Conservation (phyloP, 92 coral and sea anemone genomes). For the Porites lobata region DNA sequence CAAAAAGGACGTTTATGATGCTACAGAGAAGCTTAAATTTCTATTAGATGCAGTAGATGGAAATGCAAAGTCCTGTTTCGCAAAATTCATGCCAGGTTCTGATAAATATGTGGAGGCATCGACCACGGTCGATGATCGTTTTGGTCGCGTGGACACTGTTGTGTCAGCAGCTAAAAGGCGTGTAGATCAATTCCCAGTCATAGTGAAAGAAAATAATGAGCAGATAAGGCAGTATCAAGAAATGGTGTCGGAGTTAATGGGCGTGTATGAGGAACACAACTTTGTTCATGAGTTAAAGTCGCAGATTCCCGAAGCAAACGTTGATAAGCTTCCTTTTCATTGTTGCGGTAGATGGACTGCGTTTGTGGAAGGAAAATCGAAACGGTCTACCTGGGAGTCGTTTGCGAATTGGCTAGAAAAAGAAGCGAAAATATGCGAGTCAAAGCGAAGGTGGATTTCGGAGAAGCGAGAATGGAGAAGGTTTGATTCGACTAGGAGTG, state of each 20-base stretch:
- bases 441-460: neutral
- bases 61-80: slow-evolving; percentile 15
- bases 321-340: no score
- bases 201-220: neutral
- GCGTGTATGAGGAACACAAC: neutral
- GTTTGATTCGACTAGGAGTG: neutral
- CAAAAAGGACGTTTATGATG: neutral
- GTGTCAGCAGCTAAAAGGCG: slow-evolving; percentile 27
- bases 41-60: slow-evolving; percentile 13
- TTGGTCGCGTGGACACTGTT: slow-evolving; percentile 32
- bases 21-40: no score
- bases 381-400: neutral
- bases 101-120: neutral
- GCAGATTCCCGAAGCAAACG: no score
- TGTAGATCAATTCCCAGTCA: slow-evolving; percentile 21
- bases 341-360: no score
- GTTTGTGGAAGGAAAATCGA: no score
- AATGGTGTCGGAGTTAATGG: slow-evolving; percentile 23
- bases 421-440: slow-evolving; percentile 10
- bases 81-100: neutral
- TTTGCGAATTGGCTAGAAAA: slow-evolving; percentile 18
- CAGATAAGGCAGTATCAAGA: slow-evolving; percentile 37
- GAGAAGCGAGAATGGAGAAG: neutral
- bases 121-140: slow-evolving; percentile 32
- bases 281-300: no score